Base-by-base conservation (phyloP, 1,140 invertebrate genomes). In the Mamestra configurata region DNA sequence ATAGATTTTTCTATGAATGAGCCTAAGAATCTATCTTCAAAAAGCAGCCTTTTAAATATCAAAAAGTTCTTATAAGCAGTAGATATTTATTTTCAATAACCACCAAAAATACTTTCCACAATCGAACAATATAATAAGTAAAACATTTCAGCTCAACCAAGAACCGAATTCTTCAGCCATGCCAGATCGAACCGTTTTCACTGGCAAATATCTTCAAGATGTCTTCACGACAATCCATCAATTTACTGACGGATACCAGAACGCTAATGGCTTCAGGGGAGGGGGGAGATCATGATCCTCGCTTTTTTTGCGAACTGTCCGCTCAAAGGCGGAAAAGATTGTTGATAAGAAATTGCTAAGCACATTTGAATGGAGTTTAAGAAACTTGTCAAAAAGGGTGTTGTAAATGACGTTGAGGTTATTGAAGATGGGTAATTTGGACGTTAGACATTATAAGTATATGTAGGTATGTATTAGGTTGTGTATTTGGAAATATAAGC, bases 151-250 rank as follows among this genome's bases (percentile, higher is more conserved):
- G 40, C 61, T 7, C 7, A 13, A 66, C 10, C 57, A n/a, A n/a
- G 11, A 61, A 8, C n/a, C 18, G 10, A 66, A 66, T 40, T 66
- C 35, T 31, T 40, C 61, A 31, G 24, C 11, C 55, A 15, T 59
- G 35, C 35, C 59, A 37, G 35, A 66, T 43, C 35, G 35, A 40
- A 66, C 53, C 18, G 72, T 35, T 59, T 75, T 75, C 72, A 46
- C 15, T 18, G 20, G 37, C 66, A 70, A 46, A 59, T 61, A 61
- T 75, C 55, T 43, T 24, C 8, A 40, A 27, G 72, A 75, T 75
- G 55, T 75, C 72, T 75, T 43, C 35, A 37, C 20, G 51, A 70
- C 75, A 72, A 84, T 84, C 82, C 73, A 84, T 84, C 82, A 84
- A 82, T 80, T 61, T 77, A 18, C 35, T 78, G 80, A 84, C 77